phyloP scores from a whole-genome alignment of 37 sponge, comb jelly and placozoan species.

The Ephydatia muelleri region DNA sequence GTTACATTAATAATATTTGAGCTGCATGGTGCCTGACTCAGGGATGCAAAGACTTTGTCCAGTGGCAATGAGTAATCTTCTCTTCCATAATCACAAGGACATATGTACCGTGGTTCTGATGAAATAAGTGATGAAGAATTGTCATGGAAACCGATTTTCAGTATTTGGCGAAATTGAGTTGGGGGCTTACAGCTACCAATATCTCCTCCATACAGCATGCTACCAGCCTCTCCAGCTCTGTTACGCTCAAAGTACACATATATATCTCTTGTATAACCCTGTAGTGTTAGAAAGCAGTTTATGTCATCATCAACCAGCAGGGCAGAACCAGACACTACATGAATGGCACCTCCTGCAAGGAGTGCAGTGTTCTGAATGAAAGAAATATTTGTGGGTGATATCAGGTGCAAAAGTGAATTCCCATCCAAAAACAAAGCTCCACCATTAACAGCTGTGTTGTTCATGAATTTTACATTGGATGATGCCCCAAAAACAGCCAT shows the following conservation, averaged over 20 bases:
- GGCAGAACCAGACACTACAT: background rate
- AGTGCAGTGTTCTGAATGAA: background rate
- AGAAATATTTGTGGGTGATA: background rate
- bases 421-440: background rate
- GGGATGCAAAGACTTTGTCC: too few relatives aligned
- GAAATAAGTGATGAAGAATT: background rate
- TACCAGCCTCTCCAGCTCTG: background rate
- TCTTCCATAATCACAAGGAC: background rate
- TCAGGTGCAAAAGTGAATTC: background rate
- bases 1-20: background rate
- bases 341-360: background rate
- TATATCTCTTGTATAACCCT: background rate
- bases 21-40: too few relatives aligned
- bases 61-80: background rate
- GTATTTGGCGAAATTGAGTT: background rate
- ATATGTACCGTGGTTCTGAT: background rate
- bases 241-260: background rate
- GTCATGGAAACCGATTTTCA: background rate
- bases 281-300: background rate
- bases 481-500: background rate
- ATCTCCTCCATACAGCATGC: background rate
- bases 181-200: background rate
- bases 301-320: background rate
- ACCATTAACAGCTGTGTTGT: background rate
- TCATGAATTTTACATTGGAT: background rate